Percentiles rank a stretch among this genome's conserved stretches.
Evolutionary conservation across 2,888 invertebrate genomes (phyloP).

Genomic region (Augiades crinisus): DNA sequence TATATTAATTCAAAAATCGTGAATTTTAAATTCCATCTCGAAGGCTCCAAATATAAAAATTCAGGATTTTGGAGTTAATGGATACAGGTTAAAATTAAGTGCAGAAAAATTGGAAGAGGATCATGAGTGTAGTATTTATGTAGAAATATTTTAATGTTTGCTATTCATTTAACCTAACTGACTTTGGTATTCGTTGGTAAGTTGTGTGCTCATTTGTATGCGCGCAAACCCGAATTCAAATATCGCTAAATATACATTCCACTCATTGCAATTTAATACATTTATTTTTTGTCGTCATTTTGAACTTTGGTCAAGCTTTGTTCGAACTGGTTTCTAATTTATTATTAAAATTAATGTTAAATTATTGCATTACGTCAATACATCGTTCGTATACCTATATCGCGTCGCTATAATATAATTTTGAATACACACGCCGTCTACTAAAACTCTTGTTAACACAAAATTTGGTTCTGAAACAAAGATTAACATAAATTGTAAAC

Average conservation of each 20-base stretch:
- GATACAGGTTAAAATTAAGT: no score
- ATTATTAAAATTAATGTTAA: constrained; percentile 1
- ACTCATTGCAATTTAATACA: constrained; percentile 4
- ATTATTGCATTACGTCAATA: constrained; percentile 22
- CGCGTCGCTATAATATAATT: not conserved
- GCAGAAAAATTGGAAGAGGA: no score
- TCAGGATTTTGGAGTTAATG: no score
- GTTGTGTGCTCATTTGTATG: constrained; percentile 2
- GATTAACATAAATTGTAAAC: constrained; percentile 29
- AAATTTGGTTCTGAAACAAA: constrained; percentile 27
- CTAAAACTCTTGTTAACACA: constrained; percentile 18
- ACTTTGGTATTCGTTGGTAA: not conserved
- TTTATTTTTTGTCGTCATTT: not conserved
- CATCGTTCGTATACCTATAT: not conserved
- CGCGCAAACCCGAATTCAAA: no score
- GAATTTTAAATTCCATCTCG: no score
- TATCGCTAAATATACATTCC: not conserved
- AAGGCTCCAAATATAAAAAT: no score
- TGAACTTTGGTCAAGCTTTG: constrained; percentile 12
- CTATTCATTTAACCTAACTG: not conserved
- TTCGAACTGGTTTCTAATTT: constrained; percentile 3
- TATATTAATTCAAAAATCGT: no score
- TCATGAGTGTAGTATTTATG: no score
- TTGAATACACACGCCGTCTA: not conserved
- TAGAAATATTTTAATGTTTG: no score